Conservation (phyloP, 1,140 invertebrate species). For the Diorhabda elongata region DNA sequence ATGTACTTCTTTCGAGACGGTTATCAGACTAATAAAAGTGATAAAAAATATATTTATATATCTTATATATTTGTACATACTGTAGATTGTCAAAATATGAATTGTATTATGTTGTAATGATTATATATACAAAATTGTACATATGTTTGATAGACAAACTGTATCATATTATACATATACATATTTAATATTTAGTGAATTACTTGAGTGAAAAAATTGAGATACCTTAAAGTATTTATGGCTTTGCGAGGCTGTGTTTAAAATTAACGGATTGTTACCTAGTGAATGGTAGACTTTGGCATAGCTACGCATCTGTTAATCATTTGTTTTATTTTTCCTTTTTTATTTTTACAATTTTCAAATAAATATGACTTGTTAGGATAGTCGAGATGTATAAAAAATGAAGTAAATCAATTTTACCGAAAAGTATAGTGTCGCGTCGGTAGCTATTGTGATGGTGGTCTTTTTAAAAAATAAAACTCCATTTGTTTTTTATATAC, state of each 20-base stretch:
- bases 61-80: conserved; percentile 17
- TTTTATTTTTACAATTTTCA: conserved; percentile 12
- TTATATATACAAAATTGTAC: conserved; percentile 32
- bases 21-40: conserved; percentile 18
- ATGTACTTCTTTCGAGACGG: conserved; percentile 24
- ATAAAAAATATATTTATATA: conserved; percentile 12
- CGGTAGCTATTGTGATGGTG: conserved; percentile 46
- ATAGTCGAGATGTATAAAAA: conserved; percentile 39
- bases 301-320: conserved; percentile 43
- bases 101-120: conserved; percentile 9
- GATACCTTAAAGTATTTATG: conserved; percentile 46
- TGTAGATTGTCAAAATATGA: conserved; percentile 19
- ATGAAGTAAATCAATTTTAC: conserved; percentile 37
- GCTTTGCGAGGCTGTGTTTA: conserved; percentile 47
- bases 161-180: conserved; percentile 27
- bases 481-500: conserved; percentile 37
- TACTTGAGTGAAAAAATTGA: conserved; percentile 36
- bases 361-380: conserved; percentile 18
- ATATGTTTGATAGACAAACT: conserved; percentile 42
- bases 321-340: conserved; percentile 37
- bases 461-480: conserved; percentile 21
- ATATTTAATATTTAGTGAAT: conserved; percentile 41
- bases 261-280: conserved; percentile 46
- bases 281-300: conserved; percentile 34
- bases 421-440: conserved; percentile 39